Conservation (phyloP, 2,113 vertebrate genomes). For the Cettia cetti region DNA sequence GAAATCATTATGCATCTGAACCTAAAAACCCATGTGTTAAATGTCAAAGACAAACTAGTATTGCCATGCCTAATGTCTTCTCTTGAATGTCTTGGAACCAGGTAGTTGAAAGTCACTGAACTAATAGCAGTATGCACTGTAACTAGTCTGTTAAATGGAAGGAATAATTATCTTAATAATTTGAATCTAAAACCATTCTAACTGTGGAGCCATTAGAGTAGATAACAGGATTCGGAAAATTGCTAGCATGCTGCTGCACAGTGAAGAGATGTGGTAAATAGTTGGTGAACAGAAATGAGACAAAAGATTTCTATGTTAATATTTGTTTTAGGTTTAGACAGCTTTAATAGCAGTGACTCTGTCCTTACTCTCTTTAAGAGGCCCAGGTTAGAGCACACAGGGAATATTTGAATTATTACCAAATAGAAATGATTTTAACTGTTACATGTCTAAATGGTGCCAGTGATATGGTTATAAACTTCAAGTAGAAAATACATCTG, state of each 20-base stretch:
- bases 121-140: neutral
- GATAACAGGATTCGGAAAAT: neutral
- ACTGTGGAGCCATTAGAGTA: neutral
- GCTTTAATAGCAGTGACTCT: neutral
- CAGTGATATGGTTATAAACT: neutral
- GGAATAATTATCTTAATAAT: neutral
- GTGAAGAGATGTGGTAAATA: neutral
- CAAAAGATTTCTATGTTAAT: neutral
- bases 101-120: neutral
- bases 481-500: neutral
- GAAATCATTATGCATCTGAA: neutral
- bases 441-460: neutral
- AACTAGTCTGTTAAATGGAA: neutral
- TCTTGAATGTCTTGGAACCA: neutral
- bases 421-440: neutral
- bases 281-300: neutral
- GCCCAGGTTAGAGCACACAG: neutral
- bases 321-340: neutral
- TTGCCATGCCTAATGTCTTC: neutral
- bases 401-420: neutral
- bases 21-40: neutral
- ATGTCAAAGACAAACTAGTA: neutral
- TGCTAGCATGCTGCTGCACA: neutral
- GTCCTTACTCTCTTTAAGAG: neutral
- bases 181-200: neutral